Base-by-base conservation (phyloP, 1,140 invertebrate species). In the Ctenoplectra terminalis region DNA sequence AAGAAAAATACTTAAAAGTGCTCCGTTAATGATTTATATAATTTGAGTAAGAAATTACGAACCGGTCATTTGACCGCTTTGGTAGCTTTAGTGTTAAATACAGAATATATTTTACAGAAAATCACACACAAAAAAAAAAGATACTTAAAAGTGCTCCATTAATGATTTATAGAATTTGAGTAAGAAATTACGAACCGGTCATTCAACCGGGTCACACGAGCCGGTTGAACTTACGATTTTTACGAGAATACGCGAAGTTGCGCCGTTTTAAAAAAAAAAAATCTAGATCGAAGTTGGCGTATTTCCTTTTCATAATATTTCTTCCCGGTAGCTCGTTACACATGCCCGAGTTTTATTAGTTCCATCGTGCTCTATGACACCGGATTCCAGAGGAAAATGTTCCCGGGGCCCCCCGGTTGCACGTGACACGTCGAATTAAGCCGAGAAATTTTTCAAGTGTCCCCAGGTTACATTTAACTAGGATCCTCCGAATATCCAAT, bases 361-460 rank as follows among this genome's bases (percentile, higher is more conserved):
- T 79, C 29, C 67, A 29, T 72, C 43, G 43, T 11, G 40, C 7
- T 34, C 2, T 50, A 37, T 26, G 31, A 64, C 46, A 46, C 48
- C 5, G 17, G 50, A 75, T 64, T 52, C 31, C 26, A 37, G 15
- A 5, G 34, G 29, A 46, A 69, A 77, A 70, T n/a, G 23, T 46
- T 76, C n/a, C 37, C n/a, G 31, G 31, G 43, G n/a, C n/a, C 17
- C 13, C 37, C 15, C 66, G 46, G 50, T 58, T 58, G 64, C 52
- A 13, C 29, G 75, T 70, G 75, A 70, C 75, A 58, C 64, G 64
- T 77, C 50, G n/a, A 77, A 77, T 77, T 69, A 69, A 70, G 64
- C 40, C 52, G 37, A 48, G 64, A 77, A 77, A 77, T 77, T 69
- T 77, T 52, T 54, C 75, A 56, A 64, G 73, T 37, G 46, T n/a